These are phyloP conservation scores for Grallaria varia DNA, from an alignment of 2,113 vertebrate genomes.

Conservation along the genomic window DNA sequence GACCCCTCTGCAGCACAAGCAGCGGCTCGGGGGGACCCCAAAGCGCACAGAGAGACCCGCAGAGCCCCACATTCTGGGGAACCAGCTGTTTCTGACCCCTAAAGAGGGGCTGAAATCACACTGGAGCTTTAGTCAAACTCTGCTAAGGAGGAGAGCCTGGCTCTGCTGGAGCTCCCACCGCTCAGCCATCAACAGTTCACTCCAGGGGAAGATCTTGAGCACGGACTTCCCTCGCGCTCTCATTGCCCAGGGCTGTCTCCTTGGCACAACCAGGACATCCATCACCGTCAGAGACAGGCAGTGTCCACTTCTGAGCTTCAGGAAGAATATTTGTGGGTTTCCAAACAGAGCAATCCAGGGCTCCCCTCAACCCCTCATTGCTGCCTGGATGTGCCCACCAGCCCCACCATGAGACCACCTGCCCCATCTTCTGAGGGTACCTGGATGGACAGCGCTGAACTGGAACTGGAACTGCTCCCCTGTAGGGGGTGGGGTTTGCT, in stretches of 20 bases:
- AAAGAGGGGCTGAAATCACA: not conserved
- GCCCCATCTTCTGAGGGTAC: not conserved
- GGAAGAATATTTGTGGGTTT: not conserved
- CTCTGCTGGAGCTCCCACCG: not conserved
- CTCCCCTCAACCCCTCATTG: not conserved
- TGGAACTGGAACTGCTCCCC: not conserved
- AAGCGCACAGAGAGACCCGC: not conserved
- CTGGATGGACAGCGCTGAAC: not conserved
- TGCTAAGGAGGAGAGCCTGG: not conserved
- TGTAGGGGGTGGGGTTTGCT: accelerated
- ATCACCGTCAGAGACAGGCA: not conserved
- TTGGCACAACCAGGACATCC: not conserved
- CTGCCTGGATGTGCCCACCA: not conserved
- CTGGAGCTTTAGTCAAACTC: not conserved
- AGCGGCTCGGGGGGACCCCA: not conserved
- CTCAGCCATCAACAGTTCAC: not conserved
- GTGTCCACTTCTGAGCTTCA: not conserved
- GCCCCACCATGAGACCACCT: not conserved
- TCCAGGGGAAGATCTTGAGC: not conserved
- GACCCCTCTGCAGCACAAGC: not conserved
- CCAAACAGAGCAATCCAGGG: accelerated
- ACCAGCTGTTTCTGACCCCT: not conserved
- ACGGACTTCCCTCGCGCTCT: not conserved
- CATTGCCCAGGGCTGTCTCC: not conserved
- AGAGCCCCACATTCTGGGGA: not conserved